These are phyloP conservation scores for Crypturellus tataupa DNA, from an alignment of 2,797 vertebrate genomes.

Conservation along the genomic window DNA sequence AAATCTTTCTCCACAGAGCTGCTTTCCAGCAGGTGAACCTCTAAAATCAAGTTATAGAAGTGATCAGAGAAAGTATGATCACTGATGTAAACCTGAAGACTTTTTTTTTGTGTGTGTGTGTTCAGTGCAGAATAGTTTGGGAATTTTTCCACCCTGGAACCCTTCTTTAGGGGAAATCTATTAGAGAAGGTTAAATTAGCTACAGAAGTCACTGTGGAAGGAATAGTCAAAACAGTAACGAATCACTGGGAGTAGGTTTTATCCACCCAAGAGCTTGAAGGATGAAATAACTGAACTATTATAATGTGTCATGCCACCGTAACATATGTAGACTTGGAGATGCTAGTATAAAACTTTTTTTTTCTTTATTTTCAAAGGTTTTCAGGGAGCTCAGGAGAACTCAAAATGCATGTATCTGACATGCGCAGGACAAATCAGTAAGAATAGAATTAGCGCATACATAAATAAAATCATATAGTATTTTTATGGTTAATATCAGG, in stretches of 20 bases:
- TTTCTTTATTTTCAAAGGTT: background rate
- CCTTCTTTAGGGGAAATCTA: background rate
- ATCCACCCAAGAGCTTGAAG: conserved; percentile 18
- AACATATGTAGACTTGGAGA: background rate
- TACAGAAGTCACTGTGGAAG: background rate
- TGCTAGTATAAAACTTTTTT: background rate
- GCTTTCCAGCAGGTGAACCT: no score
- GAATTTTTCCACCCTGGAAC: background rate
- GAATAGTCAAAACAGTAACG: background rate
- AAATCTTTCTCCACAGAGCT: no score
- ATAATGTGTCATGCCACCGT: background rate
- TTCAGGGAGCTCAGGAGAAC: background rate
- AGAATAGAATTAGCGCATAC: background rate
- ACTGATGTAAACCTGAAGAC: background rate
- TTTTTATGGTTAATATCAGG: background rate
- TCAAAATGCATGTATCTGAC: background rate
- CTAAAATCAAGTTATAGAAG: background rate
- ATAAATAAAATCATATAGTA: background rate
- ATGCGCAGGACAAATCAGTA: background rate
- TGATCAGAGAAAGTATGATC: background rate
- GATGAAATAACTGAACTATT: conserved; percentile 28
- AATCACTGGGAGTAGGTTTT: conserved; percentile 18
- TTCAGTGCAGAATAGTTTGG: background rate
- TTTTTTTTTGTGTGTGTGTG: background rate
- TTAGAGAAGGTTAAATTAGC: conserved; percentile 15